These are phyloP conservation scores for Drosophila borborema DNA, from an alignment of 2,888 invertebrate species.

Conservation along the genomic window DNA sequence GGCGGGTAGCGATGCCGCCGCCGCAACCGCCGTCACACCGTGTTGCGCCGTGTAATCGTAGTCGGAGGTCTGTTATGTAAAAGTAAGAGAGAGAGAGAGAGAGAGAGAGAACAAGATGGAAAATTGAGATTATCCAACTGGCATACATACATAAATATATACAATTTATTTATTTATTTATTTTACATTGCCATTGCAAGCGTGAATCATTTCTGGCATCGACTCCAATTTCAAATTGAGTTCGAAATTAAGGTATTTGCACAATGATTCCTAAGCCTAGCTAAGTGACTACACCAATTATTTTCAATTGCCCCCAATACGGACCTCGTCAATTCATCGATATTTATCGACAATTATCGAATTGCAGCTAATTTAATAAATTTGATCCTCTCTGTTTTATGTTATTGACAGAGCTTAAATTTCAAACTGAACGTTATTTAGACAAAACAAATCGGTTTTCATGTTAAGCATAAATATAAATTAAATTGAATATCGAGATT, in stretches of 20 bases:
- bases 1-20: constrained; percentile 66
- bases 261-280: not conserved
- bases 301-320: not conserved
- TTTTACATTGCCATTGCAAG: not conserved
- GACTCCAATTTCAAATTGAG: not conserved
- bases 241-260: not conserved
- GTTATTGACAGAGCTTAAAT: too few species aligned
- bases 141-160: not conserved
- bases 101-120: not conserved
- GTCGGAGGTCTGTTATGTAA: constrained; percentile 58
- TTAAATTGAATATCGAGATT: not conserved
- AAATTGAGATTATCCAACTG: constrained; percentile 19
- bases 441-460: not conserved
- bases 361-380: not conserved
- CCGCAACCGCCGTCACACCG: constrained; percentile 64
- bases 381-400: not conserved
- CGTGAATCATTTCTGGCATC: constrained; percentile 2
- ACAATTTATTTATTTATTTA: not conserved
- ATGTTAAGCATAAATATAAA: not conserved
- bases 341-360: not conserved
- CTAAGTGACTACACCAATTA: not conserved
- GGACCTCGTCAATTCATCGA: not conserved
- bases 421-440: not conserved
- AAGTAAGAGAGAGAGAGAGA: not conserved
- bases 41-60: constrained; percentile 72